Percentiles rank a stretch among this genome's conserved stretches.
Conservation (phyloP, 2,113 vertebrate genomes). For the Hymenochirus boettgeri region DNA sequence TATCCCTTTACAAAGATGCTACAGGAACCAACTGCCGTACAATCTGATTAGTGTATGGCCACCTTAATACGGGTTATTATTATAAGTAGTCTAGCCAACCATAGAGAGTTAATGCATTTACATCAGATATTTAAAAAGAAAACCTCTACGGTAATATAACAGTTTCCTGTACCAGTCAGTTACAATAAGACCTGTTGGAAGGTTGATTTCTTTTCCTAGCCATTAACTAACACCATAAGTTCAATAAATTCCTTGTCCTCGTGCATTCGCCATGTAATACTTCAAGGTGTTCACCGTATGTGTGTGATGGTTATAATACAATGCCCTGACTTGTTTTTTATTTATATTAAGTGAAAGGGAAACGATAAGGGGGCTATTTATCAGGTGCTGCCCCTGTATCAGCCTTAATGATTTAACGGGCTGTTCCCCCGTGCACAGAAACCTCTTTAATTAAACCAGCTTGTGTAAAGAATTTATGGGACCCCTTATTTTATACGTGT, state of each 20-base stretch:
- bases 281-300: constrained; percentile 22
- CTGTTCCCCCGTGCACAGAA: background rate
- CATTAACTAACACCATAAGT: constrained; percentile 38
- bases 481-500: background rate
- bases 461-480: background rate
- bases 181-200: no score
- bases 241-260: constrained; percentile 35
- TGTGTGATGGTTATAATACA: constrained; percentile 30
- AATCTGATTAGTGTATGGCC: no score
- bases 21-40: no score
- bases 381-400: constrained; percentile 1
- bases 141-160: no score
- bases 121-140: no score
- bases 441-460: background rate
- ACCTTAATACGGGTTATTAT: no score
- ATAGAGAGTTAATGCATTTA: no score
- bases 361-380: background rate
- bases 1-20: no score
- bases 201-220: constrained; percentile 18
- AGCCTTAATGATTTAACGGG: background rate
- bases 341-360: constrained; percentile 5
- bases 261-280: constrained; percentile 34
- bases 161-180: no score
- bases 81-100: no score
- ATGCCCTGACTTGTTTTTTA: constrained; percentile 32